Conservation (phyloP, 2,113 vertebrate species). For the Gorsachius goisagi region DNA sequence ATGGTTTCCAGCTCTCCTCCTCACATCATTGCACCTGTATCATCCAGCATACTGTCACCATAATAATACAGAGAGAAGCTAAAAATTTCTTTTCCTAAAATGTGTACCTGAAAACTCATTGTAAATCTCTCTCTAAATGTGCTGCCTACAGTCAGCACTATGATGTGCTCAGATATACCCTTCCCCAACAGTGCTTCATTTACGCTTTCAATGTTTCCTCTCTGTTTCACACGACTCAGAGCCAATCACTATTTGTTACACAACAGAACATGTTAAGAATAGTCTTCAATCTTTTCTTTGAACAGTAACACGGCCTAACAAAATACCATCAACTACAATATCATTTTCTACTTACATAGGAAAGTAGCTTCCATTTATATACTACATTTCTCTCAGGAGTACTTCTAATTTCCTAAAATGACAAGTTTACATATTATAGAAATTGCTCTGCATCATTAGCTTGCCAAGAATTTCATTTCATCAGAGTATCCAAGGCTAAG, state of each 20-base stretch:
- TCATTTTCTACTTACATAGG: background rate
- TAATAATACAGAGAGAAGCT: background rate
- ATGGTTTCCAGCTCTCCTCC: background rate
- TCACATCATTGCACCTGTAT: background rate
- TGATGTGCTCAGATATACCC: background rate
- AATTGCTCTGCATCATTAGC: slow-evolving; percentile 47
- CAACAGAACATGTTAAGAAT: background rate
- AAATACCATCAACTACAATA: background rate
- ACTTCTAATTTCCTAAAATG: slow-evolving; percentile 25
- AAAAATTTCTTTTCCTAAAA: background rate
- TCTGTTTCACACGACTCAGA: background rate
- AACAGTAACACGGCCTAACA: background rate
- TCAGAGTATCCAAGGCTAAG: slow-evolving; percentile 3
- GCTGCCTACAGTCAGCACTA: background rate
- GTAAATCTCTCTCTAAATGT: background rate
- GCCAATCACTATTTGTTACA: background rate
- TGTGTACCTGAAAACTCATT: background rate
- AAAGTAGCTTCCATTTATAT: background rate
- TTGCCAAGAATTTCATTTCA: slow-evolving; percentile 33
- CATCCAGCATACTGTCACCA: background rate
- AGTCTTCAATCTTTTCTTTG: background rate
- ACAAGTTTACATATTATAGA: slow-evolving; percentile 4
- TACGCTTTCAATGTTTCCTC: background rate
- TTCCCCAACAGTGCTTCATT: background rate
- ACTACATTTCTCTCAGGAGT: background rate